A percentile compares a stretch with the other conserved stretches of the same genome.
phyloP scores from a whole-genome alignment of 2,797 vertebrate genomes.

The Pteropus rufus region DNA sequence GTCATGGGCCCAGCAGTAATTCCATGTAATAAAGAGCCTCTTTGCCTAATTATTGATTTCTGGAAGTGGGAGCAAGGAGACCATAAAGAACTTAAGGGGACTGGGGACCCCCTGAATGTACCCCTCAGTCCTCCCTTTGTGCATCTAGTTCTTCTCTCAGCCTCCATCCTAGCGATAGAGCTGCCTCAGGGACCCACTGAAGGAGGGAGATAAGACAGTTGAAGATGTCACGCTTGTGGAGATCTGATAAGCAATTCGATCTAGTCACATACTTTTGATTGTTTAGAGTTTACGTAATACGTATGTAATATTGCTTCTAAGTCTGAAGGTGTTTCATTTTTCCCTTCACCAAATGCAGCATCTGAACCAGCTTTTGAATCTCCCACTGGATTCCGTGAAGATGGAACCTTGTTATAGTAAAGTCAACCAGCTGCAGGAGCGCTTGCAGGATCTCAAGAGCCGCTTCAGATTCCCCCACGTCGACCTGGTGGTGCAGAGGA shows the following conservation, averaged over 20 bases:
- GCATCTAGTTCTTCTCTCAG: neutral
- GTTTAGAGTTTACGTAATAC: neutral
- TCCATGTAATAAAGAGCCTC: neutral
- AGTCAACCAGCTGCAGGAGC: conserved; percentile 86
- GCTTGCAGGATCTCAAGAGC: conserved; percentile 86
- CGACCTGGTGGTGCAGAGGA: conserved; percentile 87
- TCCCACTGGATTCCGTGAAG: conserved; percentile 82
- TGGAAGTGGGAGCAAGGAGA: neutral
- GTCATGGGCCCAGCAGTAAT: neutral
- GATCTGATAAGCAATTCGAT: neutral
- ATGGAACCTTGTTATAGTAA: conserved; percentile 89
- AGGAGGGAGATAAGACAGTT: neutral
- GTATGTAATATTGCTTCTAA: neutral
- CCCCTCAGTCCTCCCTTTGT: too few relatives aligned
- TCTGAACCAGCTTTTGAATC: conserved; percentile 80
- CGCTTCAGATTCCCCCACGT: conserved; percentile 87
- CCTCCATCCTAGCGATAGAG: neutral
- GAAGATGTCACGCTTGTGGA: neutral
- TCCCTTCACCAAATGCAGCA: conserved; percentile 77
- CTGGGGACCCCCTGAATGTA: neutral
- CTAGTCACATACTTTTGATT: neutral
- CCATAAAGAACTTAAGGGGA: neutral
- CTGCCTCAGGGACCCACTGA: neutral
- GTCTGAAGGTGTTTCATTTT: conserved; percentile 24
- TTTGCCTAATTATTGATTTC: neutral